Evolutionary conservation across 2,888 invertebrate genomes (phyloP).

Genomic region (Rutpela maculata): DNA sequence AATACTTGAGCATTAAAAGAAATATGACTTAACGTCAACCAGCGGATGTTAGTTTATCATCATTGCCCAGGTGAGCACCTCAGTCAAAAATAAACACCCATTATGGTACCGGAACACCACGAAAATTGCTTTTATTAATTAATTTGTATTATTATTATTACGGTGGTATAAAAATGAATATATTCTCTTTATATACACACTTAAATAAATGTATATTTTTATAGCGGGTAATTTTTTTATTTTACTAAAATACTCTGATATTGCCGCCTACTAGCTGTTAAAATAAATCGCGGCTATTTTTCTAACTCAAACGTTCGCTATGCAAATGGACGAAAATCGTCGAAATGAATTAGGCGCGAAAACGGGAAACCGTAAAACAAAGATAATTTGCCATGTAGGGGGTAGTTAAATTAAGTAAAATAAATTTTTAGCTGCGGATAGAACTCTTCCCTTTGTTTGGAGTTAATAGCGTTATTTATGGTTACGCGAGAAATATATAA

Average conservation of each 20-base stretch:
- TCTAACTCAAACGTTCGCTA: conserved; percentile 37
- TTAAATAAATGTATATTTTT: conserved; percentile 22
- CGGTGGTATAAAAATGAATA: neutral
- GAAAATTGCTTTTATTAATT: neutral
- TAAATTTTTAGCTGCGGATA: conserved; percentile 19
- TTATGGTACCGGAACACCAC: no score
- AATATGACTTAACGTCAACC: no score
- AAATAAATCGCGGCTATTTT: conserved; percentile 34
- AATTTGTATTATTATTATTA: neutral
- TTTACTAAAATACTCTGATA: conserved; percentile 5
- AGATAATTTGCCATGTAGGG: conserved; percentile 32
- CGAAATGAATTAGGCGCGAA: conserved; percentile 38
- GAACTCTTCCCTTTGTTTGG: neutral
- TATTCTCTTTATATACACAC: neutral
- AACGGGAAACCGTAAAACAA: conserved; percentile 35
- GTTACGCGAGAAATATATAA: neutral
- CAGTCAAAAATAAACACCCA: no score
- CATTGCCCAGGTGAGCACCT: no score
- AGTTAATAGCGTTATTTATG: conserved; percentile 17
- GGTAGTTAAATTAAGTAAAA: conserved; percentile 22
- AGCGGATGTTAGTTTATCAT: no score
- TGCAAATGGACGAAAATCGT: conserved; percentile 38
- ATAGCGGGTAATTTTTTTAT: conserved; percentile 24
- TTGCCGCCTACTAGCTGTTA: conserved; percentile 18
- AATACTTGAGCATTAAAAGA: no score